Evolutionary conservation across 2,113 vertebrate genomes (phyloP).

Genomic region (Nestor notabilis): DNA sequence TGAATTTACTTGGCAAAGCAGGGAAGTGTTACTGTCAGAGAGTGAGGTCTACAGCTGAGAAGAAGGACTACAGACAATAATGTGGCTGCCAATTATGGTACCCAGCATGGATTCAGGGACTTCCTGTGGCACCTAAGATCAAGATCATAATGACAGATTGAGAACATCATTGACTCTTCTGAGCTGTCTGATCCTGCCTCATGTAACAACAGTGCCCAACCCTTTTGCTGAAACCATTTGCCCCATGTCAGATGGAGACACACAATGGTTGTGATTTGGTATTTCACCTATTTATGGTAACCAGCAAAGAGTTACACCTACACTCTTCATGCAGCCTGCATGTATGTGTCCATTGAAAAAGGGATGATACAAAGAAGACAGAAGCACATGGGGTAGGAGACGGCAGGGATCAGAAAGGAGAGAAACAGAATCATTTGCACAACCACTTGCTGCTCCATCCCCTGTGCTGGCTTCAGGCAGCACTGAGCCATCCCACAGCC

Average conservation of each 20-base stretch:
- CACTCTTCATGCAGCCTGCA: background rate
- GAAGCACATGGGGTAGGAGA: background rate
- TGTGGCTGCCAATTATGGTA: background rate
- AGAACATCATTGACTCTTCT: background rate
- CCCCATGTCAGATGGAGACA: background rate
- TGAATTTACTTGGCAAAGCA: background rate
- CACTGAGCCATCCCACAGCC: background rate
- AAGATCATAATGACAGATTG: background rate
- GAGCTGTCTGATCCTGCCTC: background rate
- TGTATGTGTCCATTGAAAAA: fast-evolving
- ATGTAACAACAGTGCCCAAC: background rate
- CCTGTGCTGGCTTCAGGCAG: background rate
- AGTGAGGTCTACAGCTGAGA: background rate
- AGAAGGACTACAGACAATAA: background rate
- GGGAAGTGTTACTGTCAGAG: background rate
- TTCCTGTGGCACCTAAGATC: background rate
- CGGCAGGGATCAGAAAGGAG: background rate
- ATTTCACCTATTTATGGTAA: background rate
- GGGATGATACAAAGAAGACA: background rate
- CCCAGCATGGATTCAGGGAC: background rate
- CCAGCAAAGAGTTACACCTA: background rate
- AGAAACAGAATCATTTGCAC: background rate
- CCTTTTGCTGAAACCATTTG: background rate
- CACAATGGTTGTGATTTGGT: background rate
- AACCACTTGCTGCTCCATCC: too few relatives aligned